Evolutionary conservation across 2,888 invertebrate genomes (phyloP).

Genomic region (Bellardia pandia): DNA sequence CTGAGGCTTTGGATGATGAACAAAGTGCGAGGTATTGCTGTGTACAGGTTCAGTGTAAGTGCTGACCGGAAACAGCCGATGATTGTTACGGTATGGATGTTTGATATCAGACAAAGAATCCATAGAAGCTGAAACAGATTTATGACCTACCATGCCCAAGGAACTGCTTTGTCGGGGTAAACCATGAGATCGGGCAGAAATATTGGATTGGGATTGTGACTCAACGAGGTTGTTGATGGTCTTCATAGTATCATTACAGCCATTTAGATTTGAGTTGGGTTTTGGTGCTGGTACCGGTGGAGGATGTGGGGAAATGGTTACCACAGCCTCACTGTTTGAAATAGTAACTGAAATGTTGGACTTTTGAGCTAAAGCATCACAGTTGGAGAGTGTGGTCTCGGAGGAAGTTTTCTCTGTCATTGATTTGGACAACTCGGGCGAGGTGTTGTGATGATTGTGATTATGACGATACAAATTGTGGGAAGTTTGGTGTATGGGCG

Average conservation of each 20-base stretch:
- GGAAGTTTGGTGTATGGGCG: constrained; percentile 79
- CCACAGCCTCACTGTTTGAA: constrained; percentile 79
- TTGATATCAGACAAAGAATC: constrained; percentile 74
- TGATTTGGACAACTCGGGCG: constrained; percentile 42
- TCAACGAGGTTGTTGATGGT: constrained; percentile 28
- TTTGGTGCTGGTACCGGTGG: constrained; percentile 75
- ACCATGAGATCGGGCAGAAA: constrained; percentile 34
- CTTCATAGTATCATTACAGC: constrained; percentile 45
- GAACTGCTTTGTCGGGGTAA: constrained; percentile 71
- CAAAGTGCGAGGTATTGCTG: constrained; percentile 81
- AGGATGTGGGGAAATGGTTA: constrained; percentile 77
- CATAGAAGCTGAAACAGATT: constrained; percentile 67
- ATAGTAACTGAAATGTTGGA: constrained; percentile 82
- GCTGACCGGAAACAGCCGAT: constrained; percentile 88
- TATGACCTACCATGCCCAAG: constrained; percentile 58
- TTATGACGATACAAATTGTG: constrained; percentile 79
- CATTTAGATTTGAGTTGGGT: constrained; percentile 33
- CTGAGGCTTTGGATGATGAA: constrained; percentile 82
- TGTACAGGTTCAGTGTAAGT: constrained; percentile 87
- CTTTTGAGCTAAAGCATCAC: constrained; percentile 77
- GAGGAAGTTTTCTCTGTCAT: constrained; percentile 53
- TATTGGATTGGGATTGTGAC: constrained; percentile 77
- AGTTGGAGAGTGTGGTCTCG: constrained; percentile 62
- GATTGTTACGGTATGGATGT: constrained; percentile 83
- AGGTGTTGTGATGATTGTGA: constrained; percentile 49